Base-by-base conservation (phyloP, 92 coral and sea anemone genomes). In the Heliopora coerulea region DNA sequence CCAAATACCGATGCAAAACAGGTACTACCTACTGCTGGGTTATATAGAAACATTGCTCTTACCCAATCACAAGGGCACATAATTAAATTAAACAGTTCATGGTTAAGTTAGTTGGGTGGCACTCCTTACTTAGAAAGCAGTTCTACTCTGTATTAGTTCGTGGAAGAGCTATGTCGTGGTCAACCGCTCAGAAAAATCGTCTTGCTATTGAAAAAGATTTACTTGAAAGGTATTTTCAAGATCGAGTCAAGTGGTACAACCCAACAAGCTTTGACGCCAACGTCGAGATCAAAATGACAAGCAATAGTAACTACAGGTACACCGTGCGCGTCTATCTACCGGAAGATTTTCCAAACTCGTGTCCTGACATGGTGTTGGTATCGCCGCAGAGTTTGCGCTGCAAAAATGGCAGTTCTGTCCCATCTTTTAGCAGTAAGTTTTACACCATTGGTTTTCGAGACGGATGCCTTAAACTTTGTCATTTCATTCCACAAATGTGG, bases 121-220 rank as follows among this genome's bases (percentile, higher is more conserved):
- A n/a, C n/a, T n/a, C n/a, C n/a, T n/a, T n/a, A n/a, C n/a, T n/a
- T n/a, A n/a, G n/a, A n/a, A n/a, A n/a, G n/a, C n/a, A n/a, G n/a
- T n/a, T n/a, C n/a, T n/a, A n/a, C n/a, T n/a, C n/a, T n/a, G n/a
- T n/a, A n/a, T n/a, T n/a, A n/a, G n/a, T n/a, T n/a, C n/a, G 29
- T 28, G 6, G 42, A 37, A 37, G 4, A 37, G 41, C 33, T 0
- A 91, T 91, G 97, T 54, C 90, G 54, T 91, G 91, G 88, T 84
- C 91, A 17, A 27, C 66, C 0, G 12, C 33, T 8, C 92, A 91
- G 48, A 80, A 59, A 49, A 25, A 65, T 4, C 86, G 92, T 44
- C 85, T 87, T 25, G 85, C 56, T 5, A 31, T 83, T 12, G 97
- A 91, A 37, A 91, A 83, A 52, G 33, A 48, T n/a, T 2, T 91